Base-by-base conservation (phyloP, 2,888 invertebrate species). In the Andrena bucephala region DNA sequence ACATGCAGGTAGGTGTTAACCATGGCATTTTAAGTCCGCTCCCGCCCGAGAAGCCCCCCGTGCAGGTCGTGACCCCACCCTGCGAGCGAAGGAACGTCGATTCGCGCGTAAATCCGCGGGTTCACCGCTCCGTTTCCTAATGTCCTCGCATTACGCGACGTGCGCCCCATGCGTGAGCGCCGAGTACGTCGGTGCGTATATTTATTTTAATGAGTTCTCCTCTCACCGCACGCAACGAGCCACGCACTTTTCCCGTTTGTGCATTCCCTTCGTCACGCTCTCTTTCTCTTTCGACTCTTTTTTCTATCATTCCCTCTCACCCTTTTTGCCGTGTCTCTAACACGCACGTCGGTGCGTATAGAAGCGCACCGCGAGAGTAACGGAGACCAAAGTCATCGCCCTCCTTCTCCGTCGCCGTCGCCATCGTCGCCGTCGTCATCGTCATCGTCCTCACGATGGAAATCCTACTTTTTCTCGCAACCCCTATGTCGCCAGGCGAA, bases 141-240 rank as follows among this genome's bases (percentile, higher is more conserved):
- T 74, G 71, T 73, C 81, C 76, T 74, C 74, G 65, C 69, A 72
- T 87, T 74, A 81, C 68, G 72, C 80, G 70, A 68, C 70, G 71
- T 76, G 68, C 65, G 83, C 76, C 65, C 57, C 80, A 76, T 69
- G 77, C 81, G 82, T 81, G 77, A 86, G 77, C 77, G 69, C 75
- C 80, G 74, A 80, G 81, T 67, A 77, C 83, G 85, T 83, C 77
- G 77, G 77, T 81, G 88, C 90, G 81, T 79, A 87, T 92, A 91
- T 92, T 92, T 90, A 92, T 92, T 92, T 92, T 92, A 92, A 92
- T 91, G 92, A 92, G 90, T 89, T 89, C 86, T 86, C 89, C 87
- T 87, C 86, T 86, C 87, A 81, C 87, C 83, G 82, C 85, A 85
- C 84, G 87, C 87, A 79, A 83, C 83, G 82, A 87, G 85, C 79